Base-by-base conservation (phyloP, 2,888 invertebrate species). In the Clistopyga incitator region DNA sequence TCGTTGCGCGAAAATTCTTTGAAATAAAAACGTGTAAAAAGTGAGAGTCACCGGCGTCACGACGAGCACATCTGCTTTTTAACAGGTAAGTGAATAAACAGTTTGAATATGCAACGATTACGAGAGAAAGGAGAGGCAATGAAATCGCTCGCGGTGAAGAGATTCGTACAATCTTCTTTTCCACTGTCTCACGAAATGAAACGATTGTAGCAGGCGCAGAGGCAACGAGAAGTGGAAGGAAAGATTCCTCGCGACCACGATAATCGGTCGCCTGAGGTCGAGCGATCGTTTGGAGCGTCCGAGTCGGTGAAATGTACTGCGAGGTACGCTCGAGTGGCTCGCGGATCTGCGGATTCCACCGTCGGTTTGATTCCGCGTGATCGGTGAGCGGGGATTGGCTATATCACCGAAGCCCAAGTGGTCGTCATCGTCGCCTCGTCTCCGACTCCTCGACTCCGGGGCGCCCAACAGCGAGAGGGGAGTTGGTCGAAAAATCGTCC, bases 401-500 rank as follows among this genome's bases (percentile, higher is more conserved):
- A 54, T 56, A 52, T 56, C n/a, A 65, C 47, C 38, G 25, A 77
- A 75, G 59, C 42, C 54, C 61, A 20, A 6, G 78, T 78, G 34
- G 68, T 74, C 68, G 65, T 81, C 61, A 78, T 78, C 84, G 81
- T 70, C 72, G 72, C 72, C 52, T 67, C 65, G 64, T 65, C 54
- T 54, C n/a, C n/a, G n/a, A n/a, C n/a, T n/a, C n/a, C n/a, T 42
- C 18, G 64, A 20, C 45, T 77, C 50, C 45, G 3, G 20, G 38
- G 64, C 64, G 64, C 11, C 38, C 61, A 45, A 20, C 72, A 56
- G 54, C 47, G 18, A 78, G 74, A 75, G 70, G 78, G 67, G 74
- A 67, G 68, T 50, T n/a, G 29, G 72, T 64, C 77, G 76, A 85
- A 81, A 86, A 86, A 81, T 81, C 78, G 75, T 75, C 64, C 84